Conservation (phyloP, 2,888 invertebrate species). For the Ophioninae sp. region DNA sequence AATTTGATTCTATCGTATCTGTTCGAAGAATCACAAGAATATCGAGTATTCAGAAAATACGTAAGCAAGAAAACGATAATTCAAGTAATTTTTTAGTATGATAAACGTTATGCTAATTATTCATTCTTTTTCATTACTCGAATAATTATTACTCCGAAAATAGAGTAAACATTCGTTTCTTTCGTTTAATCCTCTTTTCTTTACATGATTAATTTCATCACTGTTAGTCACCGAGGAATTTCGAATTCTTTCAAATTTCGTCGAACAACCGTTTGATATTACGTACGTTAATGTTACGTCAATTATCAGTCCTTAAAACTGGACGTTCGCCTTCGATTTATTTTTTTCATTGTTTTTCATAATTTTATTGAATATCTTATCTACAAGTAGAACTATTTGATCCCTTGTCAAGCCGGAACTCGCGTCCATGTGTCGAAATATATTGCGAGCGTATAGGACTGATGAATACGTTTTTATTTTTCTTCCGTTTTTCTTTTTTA, state of each 20-base stretch:
- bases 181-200: background rate
- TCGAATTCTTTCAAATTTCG: background rate
- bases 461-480: background rate
- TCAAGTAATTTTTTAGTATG: conserved; percentile 4
- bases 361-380: background rate
- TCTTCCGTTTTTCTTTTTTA: background rate
- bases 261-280: background rate
- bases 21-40: conserved; percentile 31
- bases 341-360: background rate
- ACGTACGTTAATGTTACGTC: too few relatives aligned
- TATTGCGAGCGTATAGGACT: background rate
- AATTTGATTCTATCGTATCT: conserved; percentile 3
- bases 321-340: conserved; percentile 3
- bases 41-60: background rate
- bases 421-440: conserved; percentile 17
- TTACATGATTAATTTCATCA: conserved; percentile 1
- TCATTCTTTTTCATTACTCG: background rate
- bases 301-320: background rate
- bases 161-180: conserved; percentile 27
- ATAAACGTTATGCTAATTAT: background rate
- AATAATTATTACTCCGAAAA: background rate
- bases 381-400: conserved; percentile 39
- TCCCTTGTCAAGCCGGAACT: conserved; percentile 43
- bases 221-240: background rate
- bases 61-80: background rate